These are phyloP conservation scores for Channa striata DNA, from an alignment of 2,797 vertebrate species.

Conservation along the genomic window DNA sequence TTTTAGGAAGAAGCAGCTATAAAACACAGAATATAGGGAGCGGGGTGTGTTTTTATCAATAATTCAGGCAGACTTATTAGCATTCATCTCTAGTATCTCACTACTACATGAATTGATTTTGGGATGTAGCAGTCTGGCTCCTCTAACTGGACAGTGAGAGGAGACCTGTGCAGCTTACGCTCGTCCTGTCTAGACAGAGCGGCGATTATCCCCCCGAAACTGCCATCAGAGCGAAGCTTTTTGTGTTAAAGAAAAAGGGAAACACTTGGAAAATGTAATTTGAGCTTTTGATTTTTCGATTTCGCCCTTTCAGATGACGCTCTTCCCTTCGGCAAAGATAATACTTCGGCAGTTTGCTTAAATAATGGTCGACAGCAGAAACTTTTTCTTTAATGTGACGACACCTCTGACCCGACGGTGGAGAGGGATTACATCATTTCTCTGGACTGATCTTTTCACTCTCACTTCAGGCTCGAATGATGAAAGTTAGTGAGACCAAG, in stretches of 20 bases:
- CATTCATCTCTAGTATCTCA: not conserved
- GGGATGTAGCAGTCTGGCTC: not conserved
- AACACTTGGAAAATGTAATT: constrained; percentile 10
- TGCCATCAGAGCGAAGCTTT: not conserved
- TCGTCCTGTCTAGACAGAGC: constrained; percentile 28
- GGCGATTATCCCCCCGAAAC: constrained; percentile 21
- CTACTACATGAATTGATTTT: constrained; percentile 12
- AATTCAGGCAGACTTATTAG: not conserved
- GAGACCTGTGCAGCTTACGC: not conserved
- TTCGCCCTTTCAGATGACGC: not conserved
- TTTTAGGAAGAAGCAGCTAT: not conserved
- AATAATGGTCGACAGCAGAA: not conserved
- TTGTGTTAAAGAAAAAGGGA: not conserved
- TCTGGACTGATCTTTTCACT: constrained; percentile 5
- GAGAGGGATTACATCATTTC: constrained; percentile 28
- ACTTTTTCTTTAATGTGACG: not conserved
- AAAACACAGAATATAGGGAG: not conserved
- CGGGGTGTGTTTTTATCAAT: not conserved
- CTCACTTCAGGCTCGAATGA: constrained; percentile 7
- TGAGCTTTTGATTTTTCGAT: constrained; percentile 5
- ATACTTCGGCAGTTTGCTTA: not conserved
- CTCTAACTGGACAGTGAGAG: not conserved
- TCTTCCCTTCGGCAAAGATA: not conserved
- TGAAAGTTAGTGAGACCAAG: constrained; percentile 21
- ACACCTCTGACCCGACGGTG: not conserved